phyloP scores from a whole-genome alignment of 2,888 invertebrate species.

The Ophion ventricosus region DNA sequence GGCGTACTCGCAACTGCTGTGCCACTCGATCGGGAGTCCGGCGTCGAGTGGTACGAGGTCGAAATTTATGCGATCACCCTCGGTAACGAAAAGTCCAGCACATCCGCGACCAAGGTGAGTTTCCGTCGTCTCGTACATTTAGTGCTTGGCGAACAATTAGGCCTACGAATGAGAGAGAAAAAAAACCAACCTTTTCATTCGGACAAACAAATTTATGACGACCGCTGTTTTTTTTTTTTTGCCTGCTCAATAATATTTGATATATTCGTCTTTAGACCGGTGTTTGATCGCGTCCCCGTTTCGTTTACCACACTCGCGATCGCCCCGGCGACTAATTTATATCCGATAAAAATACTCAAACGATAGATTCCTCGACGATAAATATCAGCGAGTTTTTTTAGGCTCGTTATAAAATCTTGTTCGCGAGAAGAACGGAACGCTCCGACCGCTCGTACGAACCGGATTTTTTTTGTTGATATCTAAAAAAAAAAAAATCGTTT shows the following conservation, averaged over 20 bases:
- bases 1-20: conserved; percentile 95
- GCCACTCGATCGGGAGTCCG: conserved; percentile 92
- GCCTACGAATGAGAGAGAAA: not conserved
- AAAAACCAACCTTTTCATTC: not conserved
- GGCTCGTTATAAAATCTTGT: not conserved
- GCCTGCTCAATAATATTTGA: conserved; percentile 14
- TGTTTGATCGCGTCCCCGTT: not conserved
- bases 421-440: not conserved
- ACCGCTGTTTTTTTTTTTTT: conserved; percentile 8
- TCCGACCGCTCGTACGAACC: not conserved
- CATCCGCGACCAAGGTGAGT: conserved; percentile 93
- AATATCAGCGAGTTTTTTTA: not conserved
- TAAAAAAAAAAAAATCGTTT: not conserved
- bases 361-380: conserved; percentile 5
- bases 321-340: not conserved
- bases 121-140: not conserved
- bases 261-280: conserved; percentile 12
- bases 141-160: not conserved
- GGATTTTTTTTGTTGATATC: not conserved
- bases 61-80: conserved; percentile 93
- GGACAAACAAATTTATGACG: not conserved
- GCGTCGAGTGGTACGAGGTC: conserved; percentile 92
- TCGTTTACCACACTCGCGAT: not conserved
- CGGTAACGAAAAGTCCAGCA: conserved; percentile 87
- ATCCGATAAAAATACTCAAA: conserved; percentile 6